Conservation (phyloP, 2,113 vertebrate genomes). For the Eulacestoma nigropectus region DNA sequence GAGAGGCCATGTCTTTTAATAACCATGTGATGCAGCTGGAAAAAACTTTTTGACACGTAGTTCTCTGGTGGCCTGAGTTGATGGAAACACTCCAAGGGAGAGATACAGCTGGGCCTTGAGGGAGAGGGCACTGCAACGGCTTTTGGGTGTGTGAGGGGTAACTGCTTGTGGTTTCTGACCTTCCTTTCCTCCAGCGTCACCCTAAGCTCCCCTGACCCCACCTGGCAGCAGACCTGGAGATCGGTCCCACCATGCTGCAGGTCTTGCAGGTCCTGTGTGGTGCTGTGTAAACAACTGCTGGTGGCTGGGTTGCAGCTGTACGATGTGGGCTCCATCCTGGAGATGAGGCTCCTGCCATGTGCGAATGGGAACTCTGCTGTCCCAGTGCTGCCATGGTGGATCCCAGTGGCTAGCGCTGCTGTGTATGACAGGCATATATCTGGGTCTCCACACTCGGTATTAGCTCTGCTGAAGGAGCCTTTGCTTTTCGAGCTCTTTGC, state of each 20-base stretch:
- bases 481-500: neutral
- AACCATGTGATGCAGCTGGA: constrained; percentile 26
- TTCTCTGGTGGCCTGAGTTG: neutral
- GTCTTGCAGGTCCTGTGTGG: neutral
- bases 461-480: neutral
- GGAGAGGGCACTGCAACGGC: neutral
- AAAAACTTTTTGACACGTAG: constrained; percentile 4
- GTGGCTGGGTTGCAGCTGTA: neutral
- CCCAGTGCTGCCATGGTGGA: neutral
- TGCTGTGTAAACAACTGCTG: neutral
- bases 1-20: constrained; percentile 45
- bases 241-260: rapidly evolving
- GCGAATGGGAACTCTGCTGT: rapidly evolving
- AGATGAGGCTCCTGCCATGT: neutral
- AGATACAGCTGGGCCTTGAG: neutral
- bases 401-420: neutral
- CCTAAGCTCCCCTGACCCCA: neutral
- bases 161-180: neutral
- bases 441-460: neutral
- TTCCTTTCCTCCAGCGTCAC: neutral
- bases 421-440: neutral
- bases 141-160: neutral
- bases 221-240: neutral
- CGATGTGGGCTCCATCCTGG: neutral
- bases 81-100: neutral